These are phyloP conservation scores for Gorsachius magnificus DNA, from an alignment of 2,797 vertebrate genomes.

Conservation along the genomic window DNA sequence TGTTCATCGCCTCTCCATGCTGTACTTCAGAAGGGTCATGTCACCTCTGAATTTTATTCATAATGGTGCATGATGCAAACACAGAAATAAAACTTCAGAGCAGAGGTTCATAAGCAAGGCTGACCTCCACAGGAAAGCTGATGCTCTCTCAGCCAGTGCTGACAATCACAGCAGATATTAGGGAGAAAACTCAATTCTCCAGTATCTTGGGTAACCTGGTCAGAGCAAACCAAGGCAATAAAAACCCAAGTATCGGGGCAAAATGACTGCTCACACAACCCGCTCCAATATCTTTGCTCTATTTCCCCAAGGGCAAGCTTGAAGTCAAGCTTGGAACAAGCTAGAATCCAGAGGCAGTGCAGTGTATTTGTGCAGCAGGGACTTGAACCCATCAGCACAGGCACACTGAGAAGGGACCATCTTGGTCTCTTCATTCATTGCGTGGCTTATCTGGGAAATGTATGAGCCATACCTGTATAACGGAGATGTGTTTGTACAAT, in stretches of 20 bases:
- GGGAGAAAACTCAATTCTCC: background rate
- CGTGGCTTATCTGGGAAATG: background rate
- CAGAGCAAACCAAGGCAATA: background rate
- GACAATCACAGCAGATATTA: background rate
- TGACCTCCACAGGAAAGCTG: background rate
- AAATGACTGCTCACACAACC: background rate
- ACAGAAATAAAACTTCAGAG: slow-evolving; percentile 16
- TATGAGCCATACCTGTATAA: background rate
- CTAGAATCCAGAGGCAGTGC: background rate
- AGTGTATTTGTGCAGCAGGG: background rate
- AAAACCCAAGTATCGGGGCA: background rate
- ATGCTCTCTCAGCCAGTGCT: background rate
- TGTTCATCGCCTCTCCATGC: background rate
- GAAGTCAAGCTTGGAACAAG: background rate
- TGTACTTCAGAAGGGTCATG: background rate
- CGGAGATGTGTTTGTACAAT: background rate
- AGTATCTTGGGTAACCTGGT: background rate
- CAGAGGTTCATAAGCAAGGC: background rate
- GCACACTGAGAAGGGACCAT: background rate
- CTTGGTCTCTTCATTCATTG: background rate
- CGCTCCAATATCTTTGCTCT: background rate
- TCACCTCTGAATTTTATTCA: background rate
- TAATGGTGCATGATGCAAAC: background rate
- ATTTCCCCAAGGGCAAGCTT: background rate
- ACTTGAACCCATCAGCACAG: background rate